These are phyloP conservation scores for Cassiopea xamachana DNA, from an alignment of 30 jellyfish, hydroid and myxozoan species.

Conservation along the genomic window DNA sequence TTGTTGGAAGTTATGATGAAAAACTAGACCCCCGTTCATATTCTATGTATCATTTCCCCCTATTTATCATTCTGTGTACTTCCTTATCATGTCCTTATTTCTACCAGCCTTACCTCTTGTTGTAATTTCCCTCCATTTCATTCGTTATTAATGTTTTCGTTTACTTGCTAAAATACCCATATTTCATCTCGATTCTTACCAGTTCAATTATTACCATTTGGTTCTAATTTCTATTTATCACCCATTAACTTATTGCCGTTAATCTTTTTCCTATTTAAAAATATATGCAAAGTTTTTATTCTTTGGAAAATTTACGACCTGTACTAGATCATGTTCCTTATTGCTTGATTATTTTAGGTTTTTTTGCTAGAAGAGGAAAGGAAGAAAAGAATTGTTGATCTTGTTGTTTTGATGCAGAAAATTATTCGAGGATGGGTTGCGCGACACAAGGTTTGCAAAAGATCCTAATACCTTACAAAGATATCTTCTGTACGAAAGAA, in stretches of 20 bases:
- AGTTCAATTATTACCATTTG: no score
- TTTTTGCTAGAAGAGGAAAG: constrained; percentile 87
- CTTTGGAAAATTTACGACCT: no score
- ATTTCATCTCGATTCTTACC: no score
- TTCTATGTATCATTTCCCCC: no score
- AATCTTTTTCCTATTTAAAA: no score
- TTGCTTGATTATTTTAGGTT: constrained; percentile 51
- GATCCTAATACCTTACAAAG: not conserved
- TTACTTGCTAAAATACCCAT: not conserved
- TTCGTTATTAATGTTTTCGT: not conserved
- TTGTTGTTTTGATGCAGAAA: constrained; percentile 88
- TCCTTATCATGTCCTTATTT: not conserved
- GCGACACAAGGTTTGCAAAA: constrained; percentile 76
- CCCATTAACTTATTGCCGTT: no score
- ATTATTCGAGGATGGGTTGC: constrained; percentile 92
- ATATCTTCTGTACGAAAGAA: not conserved
- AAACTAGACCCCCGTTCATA: no score
- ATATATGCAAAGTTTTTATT: no score
- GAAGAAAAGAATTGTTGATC: constrained; percentile 69
- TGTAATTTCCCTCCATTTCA: not conserved
- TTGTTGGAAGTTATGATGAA: not conserved
- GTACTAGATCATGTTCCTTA: no score
- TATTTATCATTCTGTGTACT: no score
- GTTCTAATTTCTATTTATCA: no score
- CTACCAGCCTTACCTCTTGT: not conserved